These are phyloP conservation scores for Heterotis niloticus DNA, from an alignment of 2,113 vertebrate species.

Conservation along the genomic window DNA sequence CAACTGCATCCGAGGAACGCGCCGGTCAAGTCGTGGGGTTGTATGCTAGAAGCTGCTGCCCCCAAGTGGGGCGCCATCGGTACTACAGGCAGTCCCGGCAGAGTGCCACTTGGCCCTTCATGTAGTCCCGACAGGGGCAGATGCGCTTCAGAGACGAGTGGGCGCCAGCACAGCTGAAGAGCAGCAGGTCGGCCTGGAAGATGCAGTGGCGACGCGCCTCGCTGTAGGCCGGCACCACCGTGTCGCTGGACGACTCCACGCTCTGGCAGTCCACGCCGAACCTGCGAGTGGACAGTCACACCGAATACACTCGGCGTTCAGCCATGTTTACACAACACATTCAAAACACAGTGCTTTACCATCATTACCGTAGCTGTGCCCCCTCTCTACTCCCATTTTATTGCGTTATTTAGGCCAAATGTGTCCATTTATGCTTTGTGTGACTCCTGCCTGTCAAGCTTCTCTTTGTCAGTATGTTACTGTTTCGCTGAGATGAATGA, in stretches of 20 bases:
- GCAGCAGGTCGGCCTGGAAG: slow-evolving; percentile 88
- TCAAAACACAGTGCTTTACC: too few species aligned
- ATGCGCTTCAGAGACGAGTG: slow-evolving; percentile 76
- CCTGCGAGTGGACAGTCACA: slow-evolving; percentile 56
- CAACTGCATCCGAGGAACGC: background rate
- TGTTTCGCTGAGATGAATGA: too few species aligned
- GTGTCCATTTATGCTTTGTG: too few species aligned
- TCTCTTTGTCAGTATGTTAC: too few species aligned
- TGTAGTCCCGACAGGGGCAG: slow-evolving; percentile 97
- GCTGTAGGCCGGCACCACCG: slow-evolving; percentile 84
- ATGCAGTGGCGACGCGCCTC: slow-evolving; percentile 79
- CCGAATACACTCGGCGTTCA: too few species aligned
- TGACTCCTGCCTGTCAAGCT: too few species aligned
- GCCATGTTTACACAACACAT: too few species aligned
- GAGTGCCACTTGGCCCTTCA: slow-evolving; percentile 96
- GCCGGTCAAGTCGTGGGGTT: background rate
- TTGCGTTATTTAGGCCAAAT: too few species aligned
- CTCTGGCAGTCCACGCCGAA: slow-evolving; percentile 82
- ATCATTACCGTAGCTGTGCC: too few species aligned
- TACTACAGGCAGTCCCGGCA: slow-evolving; percentile 93
- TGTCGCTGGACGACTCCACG: slow-evolving; percentile 81
- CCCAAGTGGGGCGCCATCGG: background rate
- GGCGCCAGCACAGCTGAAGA: slow-evolving; percentile 94
- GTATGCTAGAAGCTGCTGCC: too few species aligned
- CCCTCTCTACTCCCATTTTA: too few species aligned